Percentiles rank a stretch among this genome's conserved stretches.
phyloP scores from a whole-genome alignment of 2,888 invertebrate species.

The Phoenoteleia sp. region DNA sequence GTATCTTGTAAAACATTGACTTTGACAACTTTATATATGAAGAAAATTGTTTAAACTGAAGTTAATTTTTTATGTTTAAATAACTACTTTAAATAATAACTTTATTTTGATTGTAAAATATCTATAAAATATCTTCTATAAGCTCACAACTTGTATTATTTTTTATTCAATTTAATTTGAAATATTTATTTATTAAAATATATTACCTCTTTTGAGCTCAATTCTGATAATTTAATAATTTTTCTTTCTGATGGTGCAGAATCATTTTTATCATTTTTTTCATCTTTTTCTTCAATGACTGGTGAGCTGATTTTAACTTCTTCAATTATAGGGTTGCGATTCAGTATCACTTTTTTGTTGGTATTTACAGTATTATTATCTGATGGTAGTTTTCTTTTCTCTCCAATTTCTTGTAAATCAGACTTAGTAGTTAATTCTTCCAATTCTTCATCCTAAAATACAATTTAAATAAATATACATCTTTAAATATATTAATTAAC shows the following conservation, averaged over 20 bases:
- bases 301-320: conserved; percentile 80
- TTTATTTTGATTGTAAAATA: too few relatives aligned
- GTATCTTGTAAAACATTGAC: too few relatives aligned
- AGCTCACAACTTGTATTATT: too few relatives aligned
- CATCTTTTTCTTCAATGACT: conserved; percentile 60
- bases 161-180: too few relatives aligned
- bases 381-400: conserved; percentile 83
- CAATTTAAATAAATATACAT: conserved; percentile 32
- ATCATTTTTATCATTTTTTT: conserved; percentile 75
- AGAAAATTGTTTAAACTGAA: too few relatives aligned
- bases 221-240: conserved; percentile 88
- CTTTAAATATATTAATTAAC: conserved; percentile 41
- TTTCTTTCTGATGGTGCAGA: conserved; percentile 85
- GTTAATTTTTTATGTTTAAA: too few relatives aligned
- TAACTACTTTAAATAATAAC: too few relatives aligned
- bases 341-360: conserved; percentile 89
- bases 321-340: conserved; percentile 85
- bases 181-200: too few relatives aligned
- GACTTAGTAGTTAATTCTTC: conserved; percentile 84
- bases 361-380: conserved; percentile 81
- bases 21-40: too few relatives aligned
- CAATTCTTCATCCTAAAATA: conserved; percentile 84
- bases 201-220: conserved; percentile 89
- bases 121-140: too few relatives aligned
- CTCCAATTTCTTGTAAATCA: conserved; percentile 82